Evolutionary conservation across 2,113 vertebrate species (phyloP).

Genomic region (Rostratula benghalensis): DNA sequence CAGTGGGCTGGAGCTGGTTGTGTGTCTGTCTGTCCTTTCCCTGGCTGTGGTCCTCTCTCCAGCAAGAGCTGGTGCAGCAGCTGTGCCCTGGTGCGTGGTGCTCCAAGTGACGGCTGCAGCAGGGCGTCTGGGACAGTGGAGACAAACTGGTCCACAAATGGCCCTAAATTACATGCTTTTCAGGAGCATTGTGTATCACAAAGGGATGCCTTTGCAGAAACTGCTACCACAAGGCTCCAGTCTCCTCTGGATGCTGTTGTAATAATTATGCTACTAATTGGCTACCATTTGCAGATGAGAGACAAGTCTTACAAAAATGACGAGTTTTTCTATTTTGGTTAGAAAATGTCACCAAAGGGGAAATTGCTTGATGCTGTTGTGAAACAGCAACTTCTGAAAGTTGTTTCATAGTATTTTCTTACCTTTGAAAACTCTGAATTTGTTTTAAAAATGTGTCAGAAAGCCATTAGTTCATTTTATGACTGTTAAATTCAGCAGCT

Average conservation of each 20-base stretch:
- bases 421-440: neutral
- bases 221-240: neutral
- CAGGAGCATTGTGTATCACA: rapidly evolving
- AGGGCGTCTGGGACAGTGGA: neutral
- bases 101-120: rapidly evolving
- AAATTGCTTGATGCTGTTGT: neutral
- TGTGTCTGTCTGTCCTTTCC: neutral
- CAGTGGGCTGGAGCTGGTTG: rapidly evolving
- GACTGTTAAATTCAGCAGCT: neutral
- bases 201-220: neutral
- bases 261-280: neutral
- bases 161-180: neutral
- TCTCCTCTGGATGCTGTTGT: neutral
- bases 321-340: neutral
- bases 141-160: neutral
- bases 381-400: no score
- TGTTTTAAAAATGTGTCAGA: neutral
- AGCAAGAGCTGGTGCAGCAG: neutral
- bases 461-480: neutral
- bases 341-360: neutral
- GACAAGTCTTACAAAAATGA: neutral
- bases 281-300: neutral
- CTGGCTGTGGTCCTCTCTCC: neutral
- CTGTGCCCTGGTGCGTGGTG: neutral
- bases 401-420: neutral